Base-by-base conservation (phyloP, 2,113 vertebrate species). In the Corythaeola cristata region DNA sequence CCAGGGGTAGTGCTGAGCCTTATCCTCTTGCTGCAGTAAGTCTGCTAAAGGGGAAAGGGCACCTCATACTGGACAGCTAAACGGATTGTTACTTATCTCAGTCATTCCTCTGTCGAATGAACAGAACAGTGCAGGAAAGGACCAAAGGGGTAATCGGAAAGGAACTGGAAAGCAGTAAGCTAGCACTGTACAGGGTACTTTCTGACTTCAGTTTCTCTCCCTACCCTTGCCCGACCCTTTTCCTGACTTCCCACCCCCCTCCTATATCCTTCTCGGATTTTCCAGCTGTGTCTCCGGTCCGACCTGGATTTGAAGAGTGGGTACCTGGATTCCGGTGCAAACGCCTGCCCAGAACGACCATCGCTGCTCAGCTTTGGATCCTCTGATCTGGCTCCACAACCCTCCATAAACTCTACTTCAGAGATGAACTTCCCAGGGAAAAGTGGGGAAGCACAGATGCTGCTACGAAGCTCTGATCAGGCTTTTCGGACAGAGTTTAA, bases 401-500 rank as follows among this genome's bases (percentile, higher is more conserved):
- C 98, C 93, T 96, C 98, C 96, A 56, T 97, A 56, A 95, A 95
- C 88, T 96, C 97, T 81, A 67, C 97, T 45, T 98, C 98, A 72
- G 96, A 99, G 95, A 95, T 96, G 95, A 96, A 97, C 96, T 96
- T 98, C 94, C 84, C 97, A 95, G 97, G 96, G 82, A 98, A 98
- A 96, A 98, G 96, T 90, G 97, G 97, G 93, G 98, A 98, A 88
- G 96, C 97, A 74, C 98, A 98, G 92, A 97, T 97, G 82, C 98
- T 98, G 94, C 91, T 98, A 97, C 97, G 98, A 97, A 98, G 96
- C 97, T 98, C 98, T 88, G 99, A 99, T 92, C 99, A 99, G 98
- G 98, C 99, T 77, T 99, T 99, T 98, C 99, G 99, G 99, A 99
- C 99, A 98, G 99, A 99, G 97, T 99, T 99, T 98, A 99, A 99